Percentiles rank a stretch among this genome's conserved stretches.
These are phyloP conservation scores for Atethmia centrago DNA, from an alignment of 2,888 invertebrate genomes.

Conservation along the genomic window DNA sequence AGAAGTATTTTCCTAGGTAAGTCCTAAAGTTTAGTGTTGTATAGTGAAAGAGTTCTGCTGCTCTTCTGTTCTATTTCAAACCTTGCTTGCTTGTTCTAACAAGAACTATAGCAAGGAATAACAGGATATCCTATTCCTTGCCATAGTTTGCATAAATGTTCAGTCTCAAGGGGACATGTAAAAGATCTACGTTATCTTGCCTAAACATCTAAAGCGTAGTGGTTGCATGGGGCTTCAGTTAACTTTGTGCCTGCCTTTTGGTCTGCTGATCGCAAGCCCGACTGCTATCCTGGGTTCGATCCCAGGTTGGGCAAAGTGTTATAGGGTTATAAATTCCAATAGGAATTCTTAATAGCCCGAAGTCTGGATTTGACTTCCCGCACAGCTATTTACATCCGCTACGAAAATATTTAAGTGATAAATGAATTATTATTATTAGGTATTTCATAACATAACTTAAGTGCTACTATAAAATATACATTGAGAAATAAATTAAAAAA, in stretches of 20 bases:
- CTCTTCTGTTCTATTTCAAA: background rate
- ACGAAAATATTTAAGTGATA: too few species aligned
- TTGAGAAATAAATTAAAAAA: too few species aligned
- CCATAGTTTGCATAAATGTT: background rate
- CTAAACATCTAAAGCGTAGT: background rate
- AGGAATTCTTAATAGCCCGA: background rate
- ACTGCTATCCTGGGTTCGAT: background rate
- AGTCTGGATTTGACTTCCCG: background rate
- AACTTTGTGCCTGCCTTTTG: background rate
- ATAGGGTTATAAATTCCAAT: background rate
- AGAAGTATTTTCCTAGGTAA: too few species aligned
- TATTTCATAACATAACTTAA: too few species aligned
- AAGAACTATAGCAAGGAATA: background rate
- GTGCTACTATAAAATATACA: too few species aligned
- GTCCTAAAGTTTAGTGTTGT: too few species aligned
- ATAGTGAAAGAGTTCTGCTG: background rate
- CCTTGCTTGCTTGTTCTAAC: too few species aligned
- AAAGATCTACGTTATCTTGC: too few species aligned
- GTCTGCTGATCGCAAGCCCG: background rate
- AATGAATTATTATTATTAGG: too few species aligned
- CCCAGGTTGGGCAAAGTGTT: background rate
- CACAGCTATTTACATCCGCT: too few species aligned
- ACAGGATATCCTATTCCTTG: background rate
- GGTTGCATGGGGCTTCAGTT: too few species aligned
- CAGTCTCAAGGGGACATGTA: background rate